Percentiles rank a stretch among this genome's conserved stretches.
Conservation (phyloP, 2,797 vertebrate genomes). For the Danio kyathit region DNA sequence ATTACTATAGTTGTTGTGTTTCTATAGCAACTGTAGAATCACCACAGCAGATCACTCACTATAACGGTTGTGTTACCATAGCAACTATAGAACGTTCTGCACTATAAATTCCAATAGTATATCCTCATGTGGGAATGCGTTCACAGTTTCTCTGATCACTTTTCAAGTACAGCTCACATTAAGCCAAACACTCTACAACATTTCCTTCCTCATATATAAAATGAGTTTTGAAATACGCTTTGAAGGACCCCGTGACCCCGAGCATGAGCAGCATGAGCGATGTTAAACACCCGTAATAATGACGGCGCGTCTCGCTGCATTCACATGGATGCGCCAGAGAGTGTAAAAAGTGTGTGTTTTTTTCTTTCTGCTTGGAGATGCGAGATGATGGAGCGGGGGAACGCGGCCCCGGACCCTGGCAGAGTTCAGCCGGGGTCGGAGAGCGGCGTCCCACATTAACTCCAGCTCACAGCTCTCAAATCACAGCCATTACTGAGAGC, state of each 20-base stretch:
- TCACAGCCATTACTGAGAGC: constrained; percentile 39
- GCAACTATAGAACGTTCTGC: too few relatives aligned
- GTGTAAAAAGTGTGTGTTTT: neutral
- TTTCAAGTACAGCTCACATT: too few relatives aligned
- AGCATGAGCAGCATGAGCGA: neutral
- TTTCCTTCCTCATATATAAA: too few relatives aligned
- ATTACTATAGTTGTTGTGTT: too few relatives aligned
- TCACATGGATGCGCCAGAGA: neutral
- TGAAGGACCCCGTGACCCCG: neutral
- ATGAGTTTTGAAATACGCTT: too few relatives aligned
- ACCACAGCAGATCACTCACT: too few relatives aligned
- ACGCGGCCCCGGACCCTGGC: neutral
- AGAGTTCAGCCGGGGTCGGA: constrained; percentile 12
- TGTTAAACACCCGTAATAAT: neutral
- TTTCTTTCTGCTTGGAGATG: neutral
- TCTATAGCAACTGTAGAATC: too few relatives aligned
- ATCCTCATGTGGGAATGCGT: too few relatives aligned
- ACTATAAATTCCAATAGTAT: too few relatives aligned
- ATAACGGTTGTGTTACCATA: too few relatives aligned
- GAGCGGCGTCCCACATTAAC: constrained; percentile 9
- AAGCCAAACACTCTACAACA: too few relatives aligned
- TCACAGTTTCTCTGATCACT: too few relatives aligned
- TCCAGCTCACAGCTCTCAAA: constrained; percentile 29
- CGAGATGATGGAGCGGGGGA: neutral
- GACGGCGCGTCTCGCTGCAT: neutral